These are phyloP conservation scores for Chrysodeixis includens DNA, from an alignment of 2,888 invertebrate species.

Conservation along the genomic window DNA sequence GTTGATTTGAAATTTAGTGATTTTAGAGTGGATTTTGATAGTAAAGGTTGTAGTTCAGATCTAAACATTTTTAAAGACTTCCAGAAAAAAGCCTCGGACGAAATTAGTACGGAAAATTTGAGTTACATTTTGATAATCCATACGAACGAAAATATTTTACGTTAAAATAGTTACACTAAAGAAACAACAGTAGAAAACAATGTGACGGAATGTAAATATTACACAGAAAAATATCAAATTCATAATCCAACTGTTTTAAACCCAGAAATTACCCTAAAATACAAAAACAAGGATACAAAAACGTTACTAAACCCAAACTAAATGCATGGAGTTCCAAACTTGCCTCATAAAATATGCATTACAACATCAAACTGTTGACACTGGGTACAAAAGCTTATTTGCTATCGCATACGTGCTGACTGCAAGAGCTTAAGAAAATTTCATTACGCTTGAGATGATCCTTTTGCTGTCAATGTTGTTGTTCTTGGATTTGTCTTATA, in stretches of 20 bases:
- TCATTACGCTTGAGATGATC: conserved; percentile 31
- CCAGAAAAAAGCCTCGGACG: no score
- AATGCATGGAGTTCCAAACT: conserved; percentile 30
- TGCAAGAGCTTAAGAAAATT: conserved; percentile 48
- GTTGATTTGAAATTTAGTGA: neutral
- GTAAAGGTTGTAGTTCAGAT: neutral
- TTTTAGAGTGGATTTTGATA: neutral
- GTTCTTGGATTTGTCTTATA: conserved; percentile 26
- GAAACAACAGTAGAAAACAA: no score
- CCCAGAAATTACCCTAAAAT: neutral
- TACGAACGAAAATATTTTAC: no score
- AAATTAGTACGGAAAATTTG: no score
- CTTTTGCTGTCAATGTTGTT: conserved; percentile 19
- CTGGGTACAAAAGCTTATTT: conserved; percentile 24
- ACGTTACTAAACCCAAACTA: conserved; percentile 9
- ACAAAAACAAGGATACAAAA: conserved; percentile 8
- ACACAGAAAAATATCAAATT: no score
- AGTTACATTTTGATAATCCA: no score
- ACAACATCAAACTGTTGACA: conserved; percentile 38
- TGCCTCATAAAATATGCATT: conserved; percentile 41
- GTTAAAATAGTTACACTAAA: no score
- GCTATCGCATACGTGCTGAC: conserved; percentile 25
- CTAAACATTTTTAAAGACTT: no score
- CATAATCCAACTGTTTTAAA: neutral
- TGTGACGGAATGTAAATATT: no score